Base-by-base conservation (phyloP, 2,113 vertebrate genomes). In the Hypanus sabinus region DNA sequence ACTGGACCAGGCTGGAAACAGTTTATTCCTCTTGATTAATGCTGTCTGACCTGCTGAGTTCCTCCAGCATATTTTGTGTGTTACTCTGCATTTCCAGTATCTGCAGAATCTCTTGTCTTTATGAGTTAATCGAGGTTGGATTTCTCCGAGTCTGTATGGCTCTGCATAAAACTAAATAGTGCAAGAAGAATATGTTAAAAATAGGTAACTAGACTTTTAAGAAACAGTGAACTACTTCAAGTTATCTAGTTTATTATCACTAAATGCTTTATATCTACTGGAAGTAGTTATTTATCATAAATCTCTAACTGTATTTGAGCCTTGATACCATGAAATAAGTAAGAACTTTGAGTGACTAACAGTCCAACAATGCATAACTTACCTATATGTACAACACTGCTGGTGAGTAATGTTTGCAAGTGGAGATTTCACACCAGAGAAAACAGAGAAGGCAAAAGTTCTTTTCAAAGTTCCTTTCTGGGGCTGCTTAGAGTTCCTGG, bases 381-480 rank as follows among this genome's bases (percentile, higher is more conserved):
- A 33, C 85, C 60, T 33, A n/a, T n/a, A 88, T 65, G 18, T 68
- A 79, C n/a, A 33, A 79, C 76, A 79, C 76, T 36, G 30, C n/a
- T n/a, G 62, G 60, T 90, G 85, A 65, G 60, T 90, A 65, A 90
- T 65, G 85, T 65, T 68, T 90, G 60, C 30, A n/a, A 62, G 70
- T 73, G 70, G 70, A 55, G 70, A 16, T 73, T 65, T 90, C 55
- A 93, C 24, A 93, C 33, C 22, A 73, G 70, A 27, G 68, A 93
- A 38, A 75, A 24, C 38, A 70, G 60, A 90, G 87, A 36, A 92
- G 46, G 90, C 71, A 71, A 92, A 55, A 92, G 12, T 73, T 65
- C 11, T 92, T 71, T 65, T 38, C 22, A 92, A 38, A 24, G 8
- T 55, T 93, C 36, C 70, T 30, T 73, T 30, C 68, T 70, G 88